Percentiles rank a stretch among this genome's conserved stretches.
Evolutionary conservation across 2,797 vertebrate genomes (phyloP).

Genomic region (Galagoides demidoff): DNA sequence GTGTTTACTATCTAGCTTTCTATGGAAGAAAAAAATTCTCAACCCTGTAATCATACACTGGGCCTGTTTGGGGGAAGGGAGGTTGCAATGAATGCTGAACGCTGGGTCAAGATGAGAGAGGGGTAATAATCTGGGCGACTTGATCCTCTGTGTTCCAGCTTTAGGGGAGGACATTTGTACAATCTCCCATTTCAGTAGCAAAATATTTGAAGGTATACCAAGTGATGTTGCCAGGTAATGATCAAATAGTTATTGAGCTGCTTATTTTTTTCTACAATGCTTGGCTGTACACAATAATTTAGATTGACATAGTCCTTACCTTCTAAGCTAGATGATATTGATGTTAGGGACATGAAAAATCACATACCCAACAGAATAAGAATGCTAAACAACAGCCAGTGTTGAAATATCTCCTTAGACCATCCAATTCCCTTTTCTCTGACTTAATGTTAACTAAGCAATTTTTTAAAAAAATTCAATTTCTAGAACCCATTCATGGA

Average conservation of each 20-base stretch:
- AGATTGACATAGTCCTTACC: conserved; percentile 20
- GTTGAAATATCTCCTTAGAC: conserved; percentile 26
- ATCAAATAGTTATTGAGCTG: conserved; percentile 14
- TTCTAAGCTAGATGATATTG: conserved; percentile 29
- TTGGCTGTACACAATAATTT: conserved; percentile 41
- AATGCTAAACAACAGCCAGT: conserved; percentile 11
- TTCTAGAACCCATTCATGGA: conserved; percentile 18
- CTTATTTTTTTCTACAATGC: neutral
- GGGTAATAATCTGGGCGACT: neutral
- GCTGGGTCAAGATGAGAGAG: neutral
- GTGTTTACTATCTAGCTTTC: neutral
- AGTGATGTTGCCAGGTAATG: neutral
- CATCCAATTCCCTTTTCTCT: conserved; percentile 8
- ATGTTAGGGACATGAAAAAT: conserved; percentile 48
- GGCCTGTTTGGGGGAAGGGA: neutral
- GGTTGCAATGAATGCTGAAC: neutral
- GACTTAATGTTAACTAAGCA: conserved; percentile 39
- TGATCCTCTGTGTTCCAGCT: neutral
- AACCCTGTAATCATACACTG: neutral
- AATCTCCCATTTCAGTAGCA: conserved; percentile 10
- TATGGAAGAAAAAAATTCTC: neutral
- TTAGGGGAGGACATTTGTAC: neutral
- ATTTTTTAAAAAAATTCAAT: conserved; percentile 36
- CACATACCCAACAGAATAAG: neutral
- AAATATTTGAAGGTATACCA: conserved; percentile 25